Percentiles rank a stretch among this genome's conserved stretches.
phyloP scores from a whole-genome alignment of 1,140 invertebrate species.

The Neodiprion virginianus region DNA sequence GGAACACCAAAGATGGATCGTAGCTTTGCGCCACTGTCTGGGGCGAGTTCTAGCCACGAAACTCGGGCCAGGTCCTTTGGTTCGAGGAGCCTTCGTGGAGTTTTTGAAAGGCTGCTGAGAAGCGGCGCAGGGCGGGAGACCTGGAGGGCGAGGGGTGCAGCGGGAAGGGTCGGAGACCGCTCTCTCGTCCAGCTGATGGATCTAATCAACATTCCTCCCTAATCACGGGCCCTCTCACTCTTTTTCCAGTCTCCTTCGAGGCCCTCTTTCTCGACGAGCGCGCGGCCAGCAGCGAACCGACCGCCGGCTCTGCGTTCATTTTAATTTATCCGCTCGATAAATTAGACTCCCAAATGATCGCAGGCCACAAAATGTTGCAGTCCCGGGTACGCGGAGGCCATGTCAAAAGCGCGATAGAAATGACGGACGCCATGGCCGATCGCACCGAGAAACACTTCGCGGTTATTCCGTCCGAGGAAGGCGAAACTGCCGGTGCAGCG shows the following conservation, averaged over 20 bases:
- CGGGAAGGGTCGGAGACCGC: conserved; percentile 22
- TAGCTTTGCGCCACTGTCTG: not conserved
- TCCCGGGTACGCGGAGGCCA: conserved; percentile 16
- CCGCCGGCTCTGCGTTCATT: conserved; percentile 41
- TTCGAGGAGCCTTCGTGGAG: conserved; percentile 5
- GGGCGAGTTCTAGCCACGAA: not conserved
- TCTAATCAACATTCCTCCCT: conserved; percentile 58
- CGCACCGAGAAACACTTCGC: not conserved
- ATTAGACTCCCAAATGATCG: conserved; percentile 55
- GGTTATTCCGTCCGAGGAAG: no score
- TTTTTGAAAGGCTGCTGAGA: conserved; percentile 35
- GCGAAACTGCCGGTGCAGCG: no score
- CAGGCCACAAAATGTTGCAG: conserved; percentile 29
- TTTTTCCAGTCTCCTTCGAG: conserved; percentile 22
- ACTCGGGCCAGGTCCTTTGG: not conserved
- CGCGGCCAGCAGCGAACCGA: conserved; percentile 16
- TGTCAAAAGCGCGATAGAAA: not conserved
- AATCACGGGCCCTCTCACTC: conserved; percentile 40
- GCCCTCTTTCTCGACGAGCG: conserved; percentile 23
- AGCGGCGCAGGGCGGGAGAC: conserved; percentile 11
- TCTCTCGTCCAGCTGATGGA: conserved; percentile 54
- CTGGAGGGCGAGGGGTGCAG: not conserved
- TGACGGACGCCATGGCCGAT: not conserved
- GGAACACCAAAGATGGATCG: conserved; percentile 27
- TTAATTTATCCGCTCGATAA: conserved; percentile 55